These are phyloP conservation scores for Drosophila mojavensis DNA, from an alignment of 1,140 invertebrate genomes.

Conservation along the genomic window DNA sequence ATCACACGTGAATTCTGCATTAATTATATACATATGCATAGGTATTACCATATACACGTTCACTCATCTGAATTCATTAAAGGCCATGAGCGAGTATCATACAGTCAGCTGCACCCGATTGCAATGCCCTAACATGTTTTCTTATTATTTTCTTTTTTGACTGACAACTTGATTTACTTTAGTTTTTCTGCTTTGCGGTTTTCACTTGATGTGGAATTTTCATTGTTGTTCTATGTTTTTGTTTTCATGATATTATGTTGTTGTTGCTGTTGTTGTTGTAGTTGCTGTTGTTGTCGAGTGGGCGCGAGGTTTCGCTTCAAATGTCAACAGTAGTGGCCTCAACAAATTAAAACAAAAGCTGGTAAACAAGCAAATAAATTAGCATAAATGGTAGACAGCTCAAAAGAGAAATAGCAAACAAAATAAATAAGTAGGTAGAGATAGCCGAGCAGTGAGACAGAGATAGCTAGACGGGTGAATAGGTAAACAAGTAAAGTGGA, in stretches of 20 bases:
- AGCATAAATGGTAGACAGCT: constrained; percentile 73
- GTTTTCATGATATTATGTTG: background rate
- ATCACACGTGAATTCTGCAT: too few relatives aligned
- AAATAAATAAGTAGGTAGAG: constrained; percentile 26
- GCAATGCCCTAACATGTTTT: too few relatives aligned
- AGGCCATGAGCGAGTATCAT: too few relatives aligned
- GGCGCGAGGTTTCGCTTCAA: constrained; percentile 49
- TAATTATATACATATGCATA: too few relatives aligned
- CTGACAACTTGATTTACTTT: constrained; percentile 31
- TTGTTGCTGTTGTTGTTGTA: too few relatives aligned
- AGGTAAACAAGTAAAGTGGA: constrained; percentile 72
- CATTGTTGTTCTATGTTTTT: constrained; percentile 16
- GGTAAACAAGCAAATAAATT: constrained; percentile 81
- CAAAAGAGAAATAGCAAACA: constrained; percentile 34
- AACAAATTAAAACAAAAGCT: constrained; percentile 80
- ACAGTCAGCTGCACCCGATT: too few relatives aligned
- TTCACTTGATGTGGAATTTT: constrained; percentile 18
- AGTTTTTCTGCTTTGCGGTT: constrained; percentile 19
- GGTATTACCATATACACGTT: too few relatives aligned
- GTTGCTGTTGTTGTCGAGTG: constrained; percentile 22
- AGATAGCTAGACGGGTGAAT: background rate
- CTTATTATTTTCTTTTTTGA: constrained; percentile 1
- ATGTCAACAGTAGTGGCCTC: constrained; percentile 70
- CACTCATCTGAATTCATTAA: too few relatives aligned
- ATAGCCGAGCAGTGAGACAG: constrained; percentile 19